Conservation (phyloP, 1,140 invertebrate species). For the Leptopilina clavipes region DNA sequence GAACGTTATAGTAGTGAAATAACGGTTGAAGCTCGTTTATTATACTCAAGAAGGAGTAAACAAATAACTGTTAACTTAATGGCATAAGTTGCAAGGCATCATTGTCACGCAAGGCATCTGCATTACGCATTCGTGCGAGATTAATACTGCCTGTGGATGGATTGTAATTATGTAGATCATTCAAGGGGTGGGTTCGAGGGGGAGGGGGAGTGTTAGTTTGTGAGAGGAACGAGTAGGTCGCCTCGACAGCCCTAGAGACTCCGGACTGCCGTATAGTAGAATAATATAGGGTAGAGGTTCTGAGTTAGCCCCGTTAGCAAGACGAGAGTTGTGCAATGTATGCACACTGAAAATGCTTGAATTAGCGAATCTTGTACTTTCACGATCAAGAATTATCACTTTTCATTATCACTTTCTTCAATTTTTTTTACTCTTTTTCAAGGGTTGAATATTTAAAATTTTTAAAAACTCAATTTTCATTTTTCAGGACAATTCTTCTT, state of each 20-base stretch:
- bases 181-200: constrained; percentile 50
- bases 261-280: constrained; percentile 60
- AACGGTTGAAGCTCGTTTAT: constrained; percentile 21
- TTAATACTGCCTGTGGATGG: constrained; percentile 58
- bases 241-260: constrained; percentile 66
- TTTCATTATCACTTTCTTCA: not conserved
- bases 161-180: constrained; percentile 59
- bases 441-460: not conserved
- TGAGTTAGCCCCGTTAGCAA: constrained; percentile 38
- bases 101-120: constrained; percentile 32
- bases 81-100: constrained; percentile 10
- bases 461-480: not conserved
- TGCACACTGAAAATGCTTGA: constrained; percentile 67
- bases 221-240: constrained; percentile 53
- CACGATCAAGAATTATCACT: not conserved
- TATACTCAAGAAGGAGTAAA: constrained; percentile 27
- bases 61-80: constrained; percentile 30
- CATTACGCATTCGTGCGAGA: constrained; percentile 33
- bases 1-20: too few relatives aligned
- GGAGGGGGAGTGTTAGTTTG: constrained; percentile 40
- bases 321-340: constrained; percentile 59
- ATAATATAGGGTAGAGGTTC: constrained; percentile 60
- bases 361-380: constrained; percentile 53
- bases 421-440: not conserved
- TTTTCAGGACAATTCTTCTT: too few relatives aligned